Conservation (phyloP, 2,797 vertebrate species). For the Helarctos malayanus region DNA sequence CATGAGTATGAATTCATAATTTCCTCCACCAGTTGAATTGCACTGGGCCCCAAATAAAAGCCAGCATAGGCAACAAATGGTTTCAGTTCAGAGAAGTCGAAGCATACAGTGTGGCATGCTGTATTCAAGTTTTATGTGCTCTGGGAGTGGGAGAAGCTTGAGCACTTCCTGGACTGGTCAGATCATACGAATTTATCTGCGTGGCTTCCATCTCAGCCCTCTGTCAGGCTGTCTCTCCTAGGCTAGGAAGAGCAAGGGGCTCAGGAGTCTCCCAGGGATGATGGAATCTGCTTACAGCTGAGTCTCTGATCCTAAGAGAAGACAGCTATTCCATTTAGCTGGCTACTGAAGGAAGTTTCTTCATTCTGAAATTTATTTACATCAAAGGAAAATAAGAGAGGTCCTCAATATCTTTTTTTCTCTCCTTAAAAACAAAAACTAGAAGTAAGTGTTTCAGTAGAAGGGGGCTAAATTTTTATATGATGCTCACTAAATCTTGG, state of each 20-base stretch:
- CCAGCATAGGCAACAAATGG: neutral
- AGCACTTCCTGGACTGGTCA: neutral
- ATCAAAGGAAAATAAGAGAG: neutral
- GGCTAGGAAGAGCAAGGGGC: neutral
- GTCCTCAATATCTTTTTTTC: conserved; percentile 12
- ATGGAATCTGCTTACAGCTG: neutral
- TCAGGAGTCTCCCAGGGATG: neutral
- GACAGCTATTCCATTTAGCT: neutral
- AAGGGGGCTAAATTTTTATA: conserved; percentile 10
- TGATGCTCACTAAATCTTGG: conserved; percentile 35
- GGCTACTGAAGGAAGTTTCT: neutral
- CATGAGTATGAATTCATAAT: neutral
- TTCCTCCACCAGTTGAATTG: neutral
- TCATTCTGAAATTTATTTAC: conserved; percentile 6
- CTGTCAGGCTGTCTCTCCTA: neutral
- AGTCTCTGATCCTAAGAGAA: neutral
- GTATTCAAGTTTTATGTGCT: neutral
- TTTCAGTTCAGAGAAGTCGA: neutral
- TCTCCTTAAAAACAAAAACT: conserved; percentile 42
- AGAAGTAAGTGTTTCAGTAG: conserved; percentile 22
- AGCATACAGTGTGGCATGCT: neutral
- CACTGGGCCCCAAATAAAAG: neutral
- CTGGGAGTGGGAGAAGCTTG: neutral
- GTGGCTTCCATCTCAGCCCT: neutral
- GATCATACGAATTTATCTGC: neutral